Base-by-base conservation (phyloP, 2,113 vertebrate species). In the Carettochelys insculpta region DNA sequence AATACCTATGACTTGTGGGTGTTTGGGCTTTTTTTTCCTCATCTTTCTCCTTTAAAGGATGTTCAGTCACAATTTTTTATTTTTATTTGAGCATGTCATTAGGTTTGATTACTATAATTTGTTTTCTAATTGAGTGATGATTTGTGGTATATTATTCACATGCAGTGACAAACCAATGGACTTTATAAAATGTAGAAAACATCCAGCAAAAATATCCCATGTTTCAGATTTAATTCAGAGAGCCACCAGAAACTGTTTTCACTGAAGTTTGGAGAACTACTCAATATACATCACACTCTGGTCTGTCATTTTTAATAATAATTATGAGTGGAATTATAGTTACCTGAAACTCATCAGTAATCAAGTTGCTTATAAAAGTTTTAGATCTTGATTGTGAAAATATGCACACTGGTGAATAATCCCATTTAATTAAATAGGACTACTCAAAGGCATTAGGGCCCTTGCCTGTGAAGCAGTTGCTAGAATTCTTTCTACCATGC, bases 331-430 rank as follows among this genome's bases (percentile, higher is more conserved):
- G 8, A 71, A 29, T 43, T 50, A 2, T 29, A 29, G 22, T 9
- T 51, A 82, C 5, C 17, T 73, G 41, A 52, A 27, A 41, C 48
- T 51, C 80, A 75, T 6, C 38, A 34, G 25, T 41, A 53, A 56
- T 19, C 19, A 81, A 11, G 2, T 73, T 65, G 8, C 53, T 77
- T 52, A 50, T 78, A 50, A 41, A n/a, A n/a, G 47, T 80, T 29
- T 1, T n/a, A n/a, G 68, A 53, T 48, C 10, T 11, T 78, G 34
- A 0, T 24, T 47, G 0, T 0, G 0, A 5, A 24, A 1, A 6
- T 3, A 0, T 25, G 16, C 41, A 29, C 4, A 20, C 5, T 2
- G 43, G 10, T 17, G 13, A 1, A 0, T 12, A 1, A 82, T 11
- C 50, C 48, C 17, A 71, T 41, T 38, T 38, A 41, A 34, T n/a